Base-by-base conservation (phyloP, 2,113 vertebrate genomes). In the Platysternon megacephalum region DNA sequence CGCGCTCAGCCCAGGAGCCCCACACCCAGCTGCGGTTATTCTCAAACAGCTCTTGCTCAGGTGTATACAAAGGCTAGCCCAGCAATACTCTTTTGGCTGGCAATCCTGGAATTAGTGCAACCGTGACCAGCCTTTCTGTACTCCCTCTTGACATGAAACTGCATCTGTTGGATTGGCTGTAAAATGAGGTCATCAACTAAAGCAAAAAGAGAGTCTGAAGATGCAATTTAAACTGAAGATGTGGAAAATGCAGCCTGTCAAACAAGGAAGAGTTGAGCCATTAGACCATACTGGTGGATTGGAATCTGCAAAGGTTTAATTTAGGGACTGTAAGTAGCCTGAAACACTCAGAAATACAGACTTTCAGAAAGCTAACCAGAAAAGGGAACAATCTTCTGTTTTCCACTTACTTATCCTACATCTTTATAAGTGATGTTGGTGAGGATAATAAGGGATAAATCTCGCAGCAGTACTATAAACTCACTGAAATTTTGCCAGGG, bases 1-100 rank as follows among this genome's bases (percentile, higher is more conserved):
- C 65, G 19, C 32, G 51, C 58, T 21, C 93, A 82, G 32, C n/a
- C 21, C 0, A 88, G 82, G 22, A 93, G 52, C 26, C 39, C 48
- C 11, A 1, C 6, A 0, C 10, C 2, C 2, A 58, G 28, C 44
- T 58, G 49, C 93, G 92, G 56, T 74, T 95, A 93, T 88, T n/a
- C 4, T n/a, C 39, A 13, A 74, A n/a, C 56, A 91, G 68, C 82
- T 74, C 79, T 28, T 24, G 3, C 78, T 85, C 74, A 83, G 81
- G 29, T 87, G 81, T 10, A 19, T 42, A 65, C 72, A 86, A 93
- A 39, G 78, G 80, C 78, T 55, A 11, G 3, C 39, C 6, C 1
- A 5, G 8, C 0, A 7, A 22, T 1, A 12, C 1, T 8, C 0
- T 0, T 68, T 4, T 14, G 2, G 24, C 82, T 65, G 11, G 2